Conservation (phyloP, 2,113 vertebrate species). For the Hemichromis elongatus region DNA sequence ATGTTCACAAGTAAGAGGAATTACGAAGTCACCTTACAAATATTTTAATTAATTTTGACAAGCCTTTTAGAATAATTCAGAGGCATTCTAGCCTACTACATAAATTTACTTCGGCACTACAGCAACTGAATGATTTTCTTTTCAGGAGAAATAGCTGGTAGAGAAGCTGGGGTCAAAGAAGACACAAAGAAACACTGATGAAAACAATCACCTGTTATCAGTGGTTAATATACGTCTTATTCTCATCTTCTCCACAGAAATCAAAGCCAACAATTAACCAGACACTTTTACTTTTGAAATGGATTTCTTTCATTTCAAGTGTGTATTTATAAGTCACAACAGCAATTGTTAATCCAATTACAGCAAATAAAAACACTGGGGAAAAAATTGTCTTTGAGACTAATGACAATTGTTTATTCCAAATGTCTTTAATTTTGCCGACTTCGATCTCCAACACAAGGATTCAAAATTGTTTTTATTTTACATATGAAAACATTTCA, state of each 20-base stretch:
- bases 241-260: slow-evolving; percentile 11
- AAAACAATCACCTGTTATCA: slow-evolving; percentile 48
- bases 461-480: neutral
- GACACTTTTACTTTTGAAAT: slow-evolving; percentile 10
- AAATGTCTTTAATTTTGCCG: neutral
- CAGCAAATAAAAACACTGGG: neutral
- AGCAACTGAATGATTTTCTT: slow-evolving; percentile 27
- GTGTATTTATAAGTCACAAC: neutral
- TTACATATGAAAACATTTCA: neutral
- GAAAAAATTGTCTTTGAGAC: neutral
- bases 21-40: slow-evolving; percentile 54
- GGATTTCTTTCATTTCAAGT: neutral
- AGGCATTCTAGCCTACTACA: slow-evolving; percentile 14
- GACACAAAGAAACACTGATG: slow-evolving; percentile 46
- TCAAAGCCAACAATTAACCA: slow-evolving; percentile 36
- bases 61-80: slow-evolving; percentile 49
- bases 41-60: slow-evolving; percentile 63
- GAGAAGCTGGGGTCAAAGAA: slow-evolving; percentile 44
- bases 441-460: neutral
- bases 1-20: slow-evolving; percentile 38
- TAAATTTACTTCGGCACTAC: slow-evolving; percentile 33
- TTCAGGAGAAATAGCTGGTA: slow-evolving; percentile 35
- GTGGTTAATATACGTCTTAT: slow-evolving; percentile 4
- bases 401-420: neutral
- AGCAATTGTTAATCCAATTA: neutral